Percentiles rank a stretch among this genome's conserved stretches.
phyloP scores from a whole-genome alignment of 2,797 vertebrate species.

The Adelosebastes latens region DNA sequence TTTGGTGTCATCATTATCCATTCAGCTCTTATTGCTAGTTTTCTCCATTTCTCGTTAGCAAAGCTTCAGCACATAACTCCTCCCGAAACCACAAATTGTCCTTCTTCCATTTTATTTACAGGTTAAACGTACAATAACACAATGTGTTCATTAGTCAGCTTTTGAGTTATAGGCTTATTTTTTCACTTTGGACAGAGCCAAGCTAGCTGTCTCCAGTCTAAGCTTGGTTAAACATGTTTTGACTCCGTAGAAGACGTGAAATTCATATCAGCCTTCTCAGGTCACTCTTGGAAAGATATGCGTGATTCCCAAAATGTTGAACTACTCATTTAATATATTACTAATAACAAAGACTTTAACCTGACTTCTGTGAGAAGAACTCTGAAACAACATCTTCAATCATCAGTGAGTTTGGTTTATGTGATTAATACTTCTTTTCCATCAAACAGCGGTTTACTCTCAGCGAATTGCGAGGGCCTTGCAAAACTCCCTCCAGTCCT shows the following conservation, averaged over 20 bases:
- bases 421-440: conserved; percentile 57
- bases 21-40: background rate
- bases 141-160: background rate
- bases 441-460: conserved; percentile 58
- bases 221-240: conserved; percentile 15
- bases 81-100: background rate
- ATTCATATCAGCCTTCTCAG: conserved; percentile 13
- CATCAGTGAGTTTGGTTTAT: conserved; percentile 37
- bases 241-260: background rate
- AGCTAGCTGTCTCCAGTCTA: background rate
- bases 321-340: conserved; percentile 1
- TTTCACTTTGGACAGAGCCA: background rate
- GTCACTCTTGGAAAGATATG: conserved; percentile 8
- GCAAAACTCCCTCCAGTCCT: conserved; percentile 41
- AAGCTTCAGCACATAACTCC: background rate
- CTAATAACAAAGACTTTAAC: conserved; percentile 22
- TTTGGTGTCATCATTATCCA: background rate
- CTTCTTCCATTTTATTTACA: conserved; percentile 4
- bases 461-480: conserved; percentile 34
- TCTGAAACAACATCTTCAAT: conserved; percentile 40
- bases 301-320: conserved; percentile 1
- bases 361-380: conserved; percentile 20
- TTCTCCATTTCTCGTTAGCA: background rate
- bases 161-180: background rate
- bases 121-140: background rate